Base-by-base conservation (phyloP, 2,888 invertebrate species). In the Mongoloraphidia duomilia region DNA sequence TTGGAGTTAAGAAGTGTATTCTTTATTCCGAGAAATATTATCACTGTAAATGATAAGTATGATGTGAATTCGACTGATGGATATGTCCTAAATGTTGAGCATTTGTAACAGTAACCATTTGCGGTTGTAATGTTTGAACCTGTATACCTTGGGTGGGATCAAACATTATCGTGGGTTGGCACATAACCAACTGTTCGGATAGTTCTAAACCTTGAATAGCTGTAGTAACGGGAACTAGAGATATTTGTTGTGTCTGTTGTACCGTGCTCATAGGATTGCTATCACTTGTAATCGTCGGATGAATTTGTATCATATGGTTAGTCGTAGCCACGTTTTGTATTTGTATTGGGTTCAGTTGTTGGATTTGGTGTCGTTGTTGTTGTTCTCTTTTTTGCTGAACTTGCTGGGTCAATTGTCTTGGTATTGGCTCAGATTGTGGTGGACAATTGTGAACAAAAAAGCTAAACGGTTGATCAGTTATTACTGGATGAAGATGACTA, bases 401-500 rank as follows among this genome's bases (percentile, higher is more conserved):
- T 46, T 60, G 58, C 13, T 63, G 60, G 50, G 63, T 64, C 34
- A 60, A 54, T 34, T 58, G 59, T 36, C 60, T 59, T 53, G 59
- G 62, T 5, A 65, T 65, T 34, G 61, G 52, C 50, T 65, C 62
- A 17, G 58, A 50, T 55, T 63, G 63, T 8, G 66, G 64, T 42
- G 61, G 58, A 53, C 68, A 68, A 8, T 56, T 57, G 52, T 68
- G 66, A 0, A 67, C 65, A 55, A 66, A 67, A 51, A 64, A 66
- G 34, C 65, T 54, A 54, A 58, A 64, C 11, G 60, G 56, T 49
- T 59, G 49, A 4, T 49, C 53, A 5, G 57, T 58, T 39, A 64
- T 61, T 5, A 65, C 64, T 46, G 54, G 44, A 54, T 68, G 68
- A 38, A 67, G 55, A 58, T 68, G 68, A 9, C 57, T 59, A 50